These are phyloP conservation scores for Folsomia manolachei DNA, from an alignment of 2,888 invertebrate genomes.

Conservation along the genomic window DNA sequence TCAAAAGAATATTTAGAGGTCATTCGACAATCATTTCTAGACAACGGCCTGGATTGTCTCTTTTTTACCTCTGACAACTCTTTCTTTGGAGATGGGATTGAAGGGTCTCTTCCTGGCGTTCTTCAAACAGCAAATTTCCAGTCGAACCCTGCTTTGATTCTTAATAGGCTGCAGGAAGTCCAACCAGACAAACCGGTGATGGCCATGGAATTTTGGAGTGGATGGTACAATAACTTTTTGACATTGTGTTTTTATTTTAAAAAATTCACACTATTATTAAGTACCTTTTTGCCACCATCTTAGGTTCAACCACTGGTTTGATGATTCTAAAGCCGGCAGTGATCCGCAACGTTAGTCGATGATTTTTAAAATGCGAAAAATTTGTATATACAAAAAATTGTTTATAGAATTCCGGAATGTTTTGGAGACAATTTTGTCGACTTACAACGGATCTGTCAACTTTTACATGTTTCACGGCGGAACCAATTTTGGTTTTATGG, in stretches of 20 bases:
- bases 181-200: constrained; percentile 59
- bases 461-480: constrained; percentile 85
- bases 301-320: constrained; percentile 61
- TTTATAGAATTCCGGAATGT: constrained; percentile 42
- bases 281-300: neutral
- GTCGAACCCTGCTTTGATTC: constrained; percentile 54
- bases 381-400: too few species aligned
- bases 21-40: constrained; percentile 53
- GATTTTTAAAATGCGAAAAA: constrained; percentile 3
- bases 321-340: constrained; percentile 36
- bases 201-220: constrained; percentile 63
- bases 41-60: constrained; percentile 56
- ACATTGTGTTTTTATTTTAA: neutral
- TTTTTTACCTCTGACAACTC: constrained; percentile 59
- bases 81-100: constrained; percentile 36
- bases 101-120: constrained; percentile 56
- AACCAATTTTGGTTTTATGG: constrained; percentile 38
- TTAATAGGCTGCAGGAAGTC: constrained; percentile 54
- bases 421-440: constrained; percentile 50
- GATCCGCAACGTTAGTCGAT: constrained; percentile 2
- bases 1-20: constrained; percentile 29
- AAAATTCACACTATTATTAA: neutral
- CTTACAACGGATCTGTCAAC: constrained; percentile 65
- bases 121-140: constrained; percentile 62
- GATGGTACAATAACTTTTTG: constrained; percentile 55